Evolutionary conservation across 1,140 invertebrate species (phyloP).

Genomic region (Drosophila equinoxialis): DNA sequence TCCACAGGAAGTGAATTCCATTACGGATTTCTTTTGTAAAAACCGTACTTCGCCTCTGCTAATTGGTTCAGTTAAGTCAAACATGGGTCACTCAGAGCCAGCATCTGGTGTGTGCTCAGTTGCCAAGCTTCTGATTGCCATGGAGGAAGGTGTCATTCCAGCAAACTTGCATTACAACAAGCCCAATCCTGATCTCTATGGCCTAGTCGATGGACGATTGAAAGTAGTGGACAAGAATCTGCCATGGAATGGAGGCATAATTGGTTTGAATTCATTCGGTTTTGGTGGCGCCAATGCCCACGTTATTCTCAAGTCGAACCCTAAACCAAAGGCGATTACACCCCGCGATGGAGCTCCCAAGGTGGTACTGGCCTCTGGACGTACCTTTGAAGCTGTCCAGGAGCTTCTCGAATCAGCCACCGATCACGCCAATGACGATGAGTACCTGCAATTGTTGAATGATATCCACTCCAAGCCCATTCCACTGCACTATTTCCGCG

Average conservation of each 20-base stretch:
- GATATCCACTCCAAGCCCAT: constrained; percentile 89
- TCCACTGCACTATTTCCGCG: constrained; percentile 89
- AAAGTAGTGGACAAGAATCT: constrained; percentile 92
- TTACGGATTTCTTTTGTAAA: constrained; percentile 95
- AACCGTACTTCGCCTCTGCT: constrained; percentile 91
- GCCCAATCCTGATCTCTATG: constrained; percentile 95
- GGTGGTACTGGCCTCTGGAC: constrained; percentile 91
- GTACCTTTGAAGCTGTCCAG: constrained; percentile 92
- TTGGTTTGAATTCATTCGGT: constrained; percentile 97
- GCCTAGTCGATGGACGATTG: constrained; percentile 92
- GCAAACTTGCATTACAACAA: constrained; percentile 94
- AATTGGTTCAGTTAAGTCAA: constrained; percentile 98
- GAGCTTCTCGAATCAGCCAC: constrained; percentile 87
- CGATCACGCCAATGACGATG: constrained; percentile 87
- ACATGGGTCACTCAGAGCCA: constrained; percentile 98
- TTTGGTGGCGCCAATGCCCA: constrained; percentile 99
- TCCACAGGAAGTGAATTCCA: constrained; percentile 97
- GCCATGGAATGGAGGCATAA: constrained; percentile 92
- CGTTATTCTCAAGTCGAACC: constrained; percentile 91
- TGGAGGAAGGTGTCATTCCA: constrained; percentile 94
- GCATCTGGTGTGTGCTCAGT: constrained; percentile 95
- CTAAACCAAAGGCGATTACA: constrained; percentile 87
- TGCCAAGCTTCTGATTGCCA: constrained; percentile 95
- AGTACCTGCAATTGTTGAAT: constrained; percentile 90
- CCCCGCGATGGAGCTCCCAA: constrained; percentile 86